A percentile compares a stretch with the other conserved stretches of the same genome.
Conservation (phyloP, 2,888 invertebrate species). For the Dryadula phaetusa region DNA sequence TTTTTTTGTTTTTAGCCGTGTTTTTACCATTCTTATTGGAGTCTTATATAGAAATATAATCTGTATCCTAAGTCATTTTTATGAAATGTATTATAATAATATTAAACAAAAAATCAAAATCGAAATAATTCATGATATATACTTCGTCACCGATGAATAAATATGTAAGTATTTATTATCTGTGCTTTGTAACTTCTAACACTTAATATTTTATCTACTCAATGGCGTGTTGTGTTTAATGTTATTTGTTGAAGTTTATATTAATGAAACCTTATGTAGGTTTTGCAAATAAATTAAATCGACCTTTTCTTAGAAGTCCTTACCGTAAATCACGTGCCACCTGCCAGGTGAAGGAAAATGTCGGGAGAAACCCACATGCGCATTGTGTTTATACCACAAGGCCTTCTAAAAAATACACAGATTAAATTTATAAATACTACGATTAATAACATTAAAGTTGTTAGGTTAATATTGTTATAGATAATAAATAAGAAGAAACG, state of each 20-base stretch:
- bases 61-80: no score
- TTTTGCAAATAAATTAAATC: slow-evolving; percentile 10
- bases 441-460: not conserved
- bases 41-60: no score
- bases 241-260: slow-evolving; percentile 2
- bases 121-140: no score
- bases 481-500: not conserved
- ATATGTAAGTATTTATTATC: not conserved
- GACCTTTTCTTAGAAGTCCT: slow-evolving; percentile 15
- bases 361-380: slow-evolving; percentile 12
- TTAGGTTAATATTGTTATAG: not conserved
- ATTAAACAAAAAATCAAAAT: no score
- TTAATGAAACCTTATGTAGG: not conserved
- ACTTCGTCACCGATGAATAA: not conserved
- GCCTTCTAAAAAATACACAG: not conserved
- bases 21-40: no score
- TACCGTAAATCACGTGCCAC: slow-evolving; percentile 14
- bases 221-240: not conserved
- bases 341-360: slow-evolving; percentile 17
- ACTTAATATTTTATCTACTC: not conserved
- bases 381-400: slow-evolving; percentile 10
- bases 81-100: no score
- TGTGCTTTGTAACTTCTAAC: not conserved
- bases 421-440: slow-evolving; percentile 5
- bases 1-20: no score